Conservation (phyloP, 2,888 invertebrate genomes). For the Cyrtodaria siliqua region DNA sequence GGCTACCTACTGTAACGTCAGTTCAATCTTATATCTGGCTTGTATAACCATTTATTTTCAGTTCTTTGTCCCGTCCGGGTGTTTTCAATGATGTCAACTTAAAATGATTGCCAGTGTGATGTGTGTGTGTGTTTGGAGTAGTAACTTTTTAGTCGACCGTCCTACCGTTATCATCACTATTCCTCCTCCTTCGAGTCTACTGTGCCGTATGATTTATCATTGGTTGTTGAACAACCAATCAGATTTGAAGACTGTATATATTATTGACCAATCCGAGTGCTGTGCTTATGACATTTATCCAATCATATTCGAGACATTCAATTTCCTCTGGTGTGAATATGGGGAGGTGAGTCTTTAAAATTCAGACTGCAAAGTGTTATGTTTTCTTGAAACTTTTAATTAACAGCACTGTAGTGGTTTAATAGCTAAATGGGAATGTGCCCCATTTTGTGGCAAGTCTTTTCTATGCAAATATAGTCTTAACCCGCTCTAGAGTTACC, state of each 20-base stretch:
- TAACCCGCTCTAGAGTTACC: too few relatives aligned
- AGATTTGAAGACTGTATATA: slow-evolving; percentile 42
- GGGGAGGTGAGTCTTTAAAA: slow-evolving; percentile 61
- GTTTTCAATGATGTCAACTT: slow-evolving; percentile 60
- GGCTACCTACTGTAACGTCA: too few relatives aligned
- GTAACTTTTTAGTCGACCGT: slow-evolving; percentile 23
- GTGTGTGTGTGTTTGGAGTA: slow-evolving; percentile 53
- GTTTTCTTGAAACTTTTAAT: neutral
- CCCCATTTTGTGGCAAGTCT: too few relatives aligned
- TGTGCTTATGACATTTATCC: slow-evolving; percentile 42
- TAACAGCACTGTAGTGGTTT: slow-evolving; percentile 30
- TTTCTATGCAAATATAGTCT: too few relatives aligned
- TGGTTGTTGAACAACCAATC: slow-evolving; percentile 41
- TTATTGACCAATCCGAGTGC: slow-evolving; percentile 49
- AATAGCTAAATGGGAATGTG: neutral
- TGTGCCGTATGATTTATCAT: slow-evolving; percentile 22
- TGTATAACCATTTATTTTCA: slow-evolving; percentile 47
- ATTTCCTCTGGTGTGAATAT: slow-evolving; percentile 32
- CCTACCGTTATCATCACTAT: slow-evolving; percentile 38
- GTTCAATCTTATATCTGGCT: too few relatives aligned
- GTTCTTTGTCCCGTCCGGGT: slow-evolving; percentile 57
- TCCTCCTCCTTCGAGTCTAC: slow-evolving; percentile 16
- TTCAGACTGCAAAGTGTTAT: slow-evolving; percentile 62
- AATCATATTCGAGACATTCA: slow-evolving; percentile 50
- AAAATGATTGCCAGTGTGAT: slow-evolving; percentile 39